phyloP scores from a whole-genome alignment of 2,113 vertebrate species.

The Chrysemys picta region DNA sequence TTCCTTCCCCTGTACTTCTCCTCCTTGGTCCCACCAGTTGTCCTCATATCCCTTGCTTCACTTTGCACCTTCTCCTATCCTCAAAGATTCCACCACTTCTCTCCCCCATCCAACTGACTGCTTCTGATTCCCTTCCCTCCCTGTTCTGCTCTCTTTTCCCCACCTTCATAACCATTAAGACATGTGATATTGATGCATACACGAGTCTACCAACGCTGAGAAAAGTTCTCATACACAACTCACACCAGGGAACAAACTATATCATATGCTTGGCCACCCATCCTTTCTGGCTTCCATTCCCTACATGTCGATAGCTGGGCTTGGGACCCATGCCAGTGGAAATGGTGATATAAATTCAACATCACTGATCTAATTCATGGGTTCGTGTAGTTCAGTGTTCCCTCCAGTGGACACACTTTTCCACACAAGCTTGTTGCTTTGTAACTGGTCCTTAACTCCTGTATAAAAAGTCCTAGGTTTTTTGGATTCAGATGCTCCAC shows the following conservation, averaged over 20 bases:
- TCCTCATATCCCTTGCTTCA: background rate
- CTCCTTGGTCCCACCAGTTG: background rate
- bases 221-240: background rate
- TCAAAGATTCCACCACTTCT: background rate
- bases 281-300: background rate
- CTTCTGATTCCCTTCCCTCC: background rate
- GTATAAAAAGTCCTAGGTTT: background rate
- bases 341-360: background rate
- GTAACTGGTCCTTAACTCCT: background rate
- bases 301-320: background rate
- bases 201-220: background rate
- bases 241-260: background rate
- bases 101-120: background rate
- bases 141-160: background rate
- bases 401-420: background rate
- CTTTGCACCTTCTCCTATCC: background rate
- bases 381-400: background rate
- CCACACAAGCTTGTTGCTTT: background rate
- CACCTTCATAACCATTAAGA: background rate
- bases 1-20: background rate
- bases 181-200: background rate
- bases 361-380: background rate
- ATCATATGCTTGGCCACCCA: background rate
- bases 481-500: background rate
- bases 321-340: background rate